Evolutionary conservation across 2,888 invertebrate genomes (phyloP).

Genomic region (Oscheius sp.): DNA sequence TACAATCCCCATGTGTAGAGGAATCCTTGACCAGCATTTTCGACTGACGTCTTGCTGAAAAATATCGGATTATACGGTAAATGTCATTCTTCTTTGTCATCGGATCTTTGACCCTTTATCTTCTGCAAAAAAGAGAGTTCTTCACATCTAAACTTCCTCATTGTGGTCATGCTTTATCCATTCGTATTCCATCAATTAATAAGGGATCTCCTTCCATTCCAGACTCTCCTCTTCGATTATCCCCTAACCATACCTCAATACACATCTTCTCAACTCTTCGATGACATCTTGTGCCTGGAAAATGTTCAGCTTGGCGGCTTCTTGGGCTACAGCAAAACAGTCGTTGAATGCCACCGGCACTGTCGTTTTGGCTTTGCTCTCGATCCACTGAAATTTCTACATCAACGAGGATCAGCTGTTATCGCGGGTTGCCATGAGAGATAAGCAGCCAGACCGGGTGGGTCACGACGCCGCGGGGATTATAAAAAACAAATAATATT

Average conservation of each 20-base stretch:
- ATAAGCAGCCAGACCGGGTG: constrained; percentile 14
- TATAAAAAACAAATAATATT: constrained; percentile 6
- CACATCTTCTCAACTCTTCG: constrained; percentile 9
- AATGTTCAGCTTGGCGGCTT: not conserved
- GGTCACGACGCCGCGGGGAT: constrained; percentile 3
- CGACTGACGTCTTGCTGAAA: constrained; percentile 22
- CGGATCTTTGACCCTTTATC: not conserved
- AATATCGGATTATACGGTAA: too few relatives aligned
- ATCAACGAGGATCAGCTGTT: constrained; percentile 7
- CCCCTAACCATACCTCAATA: constrained; percentile 11
- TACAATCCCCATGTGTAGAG: constrained; percentile 27
- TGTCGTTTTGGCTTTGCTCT: not conserved
- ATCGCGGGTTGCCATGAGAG: not conserved
- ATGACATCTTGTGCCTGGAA: constrained; percentile 1
- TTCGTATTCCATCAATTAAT: not conserved
- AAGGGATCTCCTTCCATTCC: too few relatives aligned
- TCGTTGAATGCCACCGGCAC: constrained; percentile 18
- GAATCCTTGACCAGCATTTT: constrained; percentile 15
- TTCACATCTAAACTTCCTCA: too few relatives aligned
- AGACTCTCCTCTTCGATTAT: too few relatives aligned
- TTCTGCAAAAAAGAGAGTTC: too few relatives aligned
- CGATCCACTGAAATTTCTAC: constrained; percentile 27
- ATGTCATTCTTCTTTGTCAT: not conserved
- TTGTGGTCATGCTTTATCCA: too few relatives aligned
- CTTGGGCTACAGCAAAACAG: constrained; percentile 9